phyloP scores from a whole-genome alignment of 1,140 invertebrate species.

The Drosophila bipectinata region DNA sequence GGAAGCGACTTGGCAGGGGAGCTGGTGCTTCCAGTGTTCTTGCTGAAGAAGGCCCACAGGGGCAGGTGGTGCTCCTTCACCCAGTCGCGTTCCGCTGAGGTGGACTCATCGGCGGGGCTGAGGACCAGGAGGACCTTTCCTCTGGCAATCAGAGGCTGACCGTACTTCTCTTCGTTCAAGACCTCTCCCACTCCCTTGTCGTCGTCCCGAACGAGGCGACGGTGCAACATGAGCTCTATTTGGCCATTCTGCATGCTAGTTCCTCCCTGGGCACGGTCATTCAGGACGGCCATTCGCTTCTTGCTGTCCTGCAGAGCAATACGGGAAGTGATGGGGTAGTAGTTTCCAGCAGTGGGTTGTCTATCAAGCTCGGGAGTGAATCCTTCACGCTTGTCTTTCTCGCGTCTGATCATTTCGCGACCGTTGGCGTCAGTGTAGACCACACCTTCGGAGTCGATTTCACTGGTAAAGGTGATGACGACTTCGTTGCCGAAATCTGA shows the following conservation, averaged over 20 bases:
- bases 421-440: slow-evolving; percentile 99
- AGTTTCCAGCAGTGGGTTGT: slow-evolving; percentile 91
- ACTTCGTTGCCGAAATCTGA: slow-evolving; percentile 93
- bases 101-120: slow-evolving; percentile 74
- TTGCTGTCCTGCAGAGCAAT: slow-evolving; percentile 87
- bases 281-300: slow-evolving; percentile 88
- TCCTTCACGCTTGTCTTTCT: slow-evolving; percentile 89
- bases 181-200: slow-evolving; percentile 96
- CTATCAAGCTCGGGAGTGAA: slow-evolving; percentile 90
- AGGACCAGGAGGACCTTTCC: slow-evolving; percentile 89
- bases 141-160: slow-evolving; percentile 91
- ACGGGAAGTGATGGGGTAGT: slow-evolving; percentile 95
- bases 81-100: slow-evolving; percentile 41
- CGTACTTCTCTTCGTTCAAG: slow-evolving; percentile 93
- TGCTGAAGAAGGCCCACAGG: slow-evolving; percentile 75
- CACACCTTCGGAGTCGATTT: slow-evolving; percentile 87
- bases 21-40: slow-evolving; percentile 61
- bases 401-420: slow-evolving; percentile 92
- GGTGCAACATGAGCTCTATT: slow-evolving; percentile 94
- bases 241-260: slow-evolving; percentile 90
- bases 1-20: slow-evolving; percentile 6
- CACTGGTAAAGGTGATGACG: slow-evolving; percentile 89
- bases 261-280: slow-evolving; percentile 95
- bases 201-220: slow-evolving; percentile 94
- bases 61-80: slow-evolving; percentile 66